Base-by-base conservation (phyloP, 2,113 vertebrate genomes). In the Mastomys coucha region DNA sequence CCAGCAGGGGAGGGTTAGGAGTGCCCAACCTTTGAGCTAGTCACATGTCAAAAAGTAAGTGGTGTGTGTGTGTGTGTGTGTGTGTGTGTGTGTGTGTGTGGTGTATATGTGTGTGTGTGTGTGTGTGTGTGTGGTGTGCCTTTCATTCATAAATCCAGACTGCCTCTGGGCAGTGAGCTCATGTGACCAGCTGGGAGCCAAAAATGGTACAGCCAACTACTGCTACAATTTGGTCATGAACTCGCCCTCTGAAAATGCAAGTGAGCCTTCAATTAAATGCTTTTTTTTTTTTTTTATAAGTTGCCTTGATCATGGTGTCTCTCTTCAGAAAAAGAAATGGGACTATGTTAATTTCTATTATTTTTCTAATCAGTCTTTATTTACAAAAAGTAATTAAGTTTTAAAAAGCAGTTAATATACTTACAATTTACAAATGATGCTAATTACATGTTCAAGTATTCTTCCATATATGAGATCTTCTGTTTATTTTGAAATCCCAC, bases 401-500 rank as follows among this genome's bases (percentile, higher is more conserved):
- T 84, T 58, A 67, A 86, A 80, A 89, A 84, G 2, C 14, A 94
- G 22, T 36, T 69, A 67, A 51, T 8, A 80, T 53, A 51, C 69
- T 80, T 76, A 16, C 86, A 24, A 75, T 19, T 81, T 69, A 22
- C 36, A 81, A 75, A 96, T 31, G 49, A 72, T 63, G 49, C n/a
- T 53, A 82, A 87, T 39, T 65, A 89, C 91, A 36, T 93, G 24
- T 17, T 88, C 69, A 85, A 82, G 24, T 53, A 89, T 73, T 67
- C 12, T 82, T 2, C 51, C 22, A 76, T 39, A 3, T 42, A 91
- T 28, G n/a, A 49, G 12, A n/a, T 14, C 11, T 33, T 39, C 39
- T 63, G 39, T 33, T 93, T 80, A 81, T 77, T 26, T 77, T 49
- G 22, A 90, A 81, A 92, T 73, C 90, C 53, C 28, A 3, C 28